Base-by-base conservation (phyloP, 2,113 vertebrate species). In the Colinus virginianus region DNA sequence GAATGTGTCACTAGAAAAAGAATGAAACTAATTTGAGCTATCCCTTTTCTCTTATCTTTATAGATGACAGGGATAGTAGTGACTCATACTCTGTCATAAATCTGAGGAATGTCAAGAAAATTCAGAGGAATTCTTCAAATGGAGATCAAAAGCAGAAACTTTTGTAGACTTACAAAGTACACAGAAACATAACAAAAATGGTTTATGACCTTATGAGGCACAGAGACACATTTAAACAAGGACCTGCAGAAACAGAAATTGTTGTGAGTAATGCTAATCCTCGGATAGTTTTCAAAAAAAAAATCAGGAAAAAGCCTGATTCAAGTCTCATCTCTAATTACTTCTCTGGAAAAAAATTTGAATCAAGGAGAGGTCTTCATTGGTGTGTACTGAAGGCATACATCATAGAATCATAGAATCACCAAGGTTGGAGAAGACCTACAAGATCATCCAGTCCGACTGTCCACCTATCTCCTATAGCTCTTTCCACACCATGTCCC, bases 41-140 rank as follows among this genome's bases (percentile, higher is more conserved):
- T 78, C 6, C 13, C 30, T 95, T 96, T 94, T 78, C 55, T 48
- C 48, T 72, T 88, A 34, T 94, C 77, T 84, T 86, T 56, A 28
- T 85, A 86, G 55, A 78, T 84, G 84, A 87, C 88, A 96, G 40
- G n/a, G 70, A 69, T 46, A 92, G 28, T 13, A 66, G 36, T 89
- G 84, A 90, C 28, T 88, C 70, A 92, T 68, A 80, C 78, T 71
- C 55, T 74, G 62, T 86, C 87, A 82, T 75, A 87, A 94, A 91
- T 78, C 82, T 81, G 56, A 87, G 32, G 30, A 88, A 63, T 2
- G 7, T 51, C 4, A 6, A 84, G 26, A 59, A 53, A 91, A 87
- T 28, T 91, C 70, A 84, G 51, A 68, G 15, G 19, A 30, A 72
- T 63, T 89, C 70, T 93, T 88, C 42, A 81, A 78, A 84, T 23